Evolutionary conservation across 2,888 invertebrate genomes (phyloP).

Genomic region (Meteorus colon): DNA sequence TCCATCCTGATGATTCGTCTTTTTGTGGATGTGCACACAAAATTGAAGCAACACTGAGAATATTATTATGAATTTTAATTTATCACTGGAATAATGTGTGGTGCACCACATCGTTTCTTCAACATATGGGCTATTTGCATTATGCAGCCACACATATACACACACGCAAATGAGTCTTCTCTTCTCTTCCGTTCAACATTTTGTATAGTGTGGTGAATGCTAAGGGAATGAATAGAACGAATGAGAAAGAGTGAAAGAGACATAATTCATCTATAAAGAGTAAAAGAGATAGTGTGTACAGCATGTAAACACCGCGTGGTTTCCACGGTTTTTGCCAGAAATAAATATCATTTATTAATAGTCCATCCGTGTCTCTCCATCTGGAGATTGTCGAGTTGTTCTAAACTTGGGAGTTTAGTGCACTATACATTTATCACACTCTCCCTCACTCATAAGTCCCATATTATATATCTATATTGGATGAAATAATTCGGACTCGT

Average conservation of each 20-base stretch:
- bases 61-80: background rate
- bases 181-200: slow-evolving; percentile 34
- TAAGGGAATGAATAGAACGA: background rate
- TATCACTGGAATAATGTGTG: background rate
- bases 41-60: background rate
- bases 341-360: slow-evolving; percentile 49
- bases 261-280: background rate
- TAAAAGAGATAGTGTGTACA: background rate
- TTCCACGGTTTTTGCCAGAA: slow-evolving; percentile 17
- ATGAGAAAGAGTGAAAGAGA: background rate
- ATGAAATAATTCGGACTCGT: slow-evolving; percentile 10
- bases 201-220: background rate
- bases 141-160: slow-evolving; percentile 16
- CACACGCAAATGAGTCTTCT: slow-evolving; percentile 37
- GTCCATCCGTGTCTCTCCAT: slow-evolving; percentile 41
- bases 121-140: background rate
- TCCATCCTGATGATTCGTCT: background rate
- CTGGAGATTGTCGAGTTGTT: slow-evolving; percentile 42
- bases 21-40: background rate
- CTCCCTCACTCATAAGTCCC: background rate
- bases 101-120: background rate
- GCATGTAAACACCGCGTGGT: slow-evolving; percentile 45
- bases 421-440: slow-evolving; percentile 9
- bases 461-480: background rate
- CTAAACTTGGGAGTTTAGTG: slow-evolving; percentile 37